A percentile compares a stretch with the other conserved stretches of the same genome.
phyloP scores from a whole-genome alignment of 2,888 invertebrate genomes.

The Hololepta plana region DNA sequence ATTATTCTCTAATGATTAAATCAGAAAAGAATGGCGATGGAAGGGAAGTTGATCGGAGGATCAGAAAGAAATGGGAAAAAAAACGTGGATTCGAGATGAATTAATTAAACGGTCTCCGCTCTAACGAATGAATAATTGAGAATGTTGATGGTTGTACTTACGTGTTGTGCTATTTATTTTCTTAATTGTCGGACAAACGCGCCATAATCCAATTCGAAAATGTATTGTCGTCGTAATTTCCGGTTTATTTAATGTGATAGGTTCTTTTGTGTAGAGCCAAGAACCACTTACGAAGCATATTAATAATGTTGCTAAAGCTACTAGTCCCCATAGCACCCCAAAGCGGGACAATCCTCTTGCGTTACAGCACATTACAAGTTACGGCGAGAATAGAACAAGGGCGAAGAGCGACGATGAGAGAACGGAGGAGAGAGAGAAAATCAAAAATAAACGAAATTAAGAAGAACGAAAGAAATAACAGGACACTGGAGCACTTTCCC shows the following conservation, averaged over 20 bases:
- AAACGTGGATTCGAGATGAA: too few species aligned
- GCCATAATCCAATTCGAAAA: slow-evolving; percentile 32
- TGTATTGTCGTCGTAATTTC: slow-evolving; percentile 27
- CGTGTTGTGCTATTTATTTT: slow-evolving; percentile 27
- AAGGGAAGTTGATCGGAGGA: too few species aligned
- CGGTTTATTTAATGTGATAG: slow-evolving; percentile 26
- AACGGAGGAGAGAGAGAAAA: too few species aligned
- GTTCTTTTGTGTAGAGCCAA: slow-evolving; percentile 32
- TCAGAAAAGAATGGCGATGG: too few species aligned
- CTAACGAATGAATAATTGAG: too few species aligned
- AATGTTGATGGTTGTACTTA: slow-evolving; percentile 20
- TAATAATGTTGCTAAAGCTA: slow-evolving; percentile 26
- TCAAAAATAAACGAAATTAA: too few species aligned
- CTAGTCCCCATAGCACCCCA: slow-evolving; percentile 28
- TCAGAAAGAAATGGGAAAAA: too few species aligned
- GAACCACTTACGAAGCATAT: slow-evolving; percentile 30
- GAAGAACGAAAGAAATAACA: too few species aligned
- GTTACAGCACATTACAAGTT: slow-evolving; percentile 22
- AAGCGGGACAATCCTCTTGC: slow-evolving; percentile 26
- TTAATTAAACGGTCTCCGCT: too few species aligned
- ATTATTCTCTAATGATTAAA: too few species aligned
- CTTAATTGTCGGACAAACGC: slow-evolving; percentile 29
- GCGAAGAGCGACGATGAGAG: too few species aligned
- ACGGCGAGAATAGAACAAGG: slow-evolving; percentile 5
- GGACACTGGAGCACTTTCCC: too few species aligned